A percentile compares a stretch with the other conserved stretches of the same genome.
phyloP scores from a whole-genome alignment of 1,140 invertebrate genomes.

The Drosophila lacteicornis region DNA sequence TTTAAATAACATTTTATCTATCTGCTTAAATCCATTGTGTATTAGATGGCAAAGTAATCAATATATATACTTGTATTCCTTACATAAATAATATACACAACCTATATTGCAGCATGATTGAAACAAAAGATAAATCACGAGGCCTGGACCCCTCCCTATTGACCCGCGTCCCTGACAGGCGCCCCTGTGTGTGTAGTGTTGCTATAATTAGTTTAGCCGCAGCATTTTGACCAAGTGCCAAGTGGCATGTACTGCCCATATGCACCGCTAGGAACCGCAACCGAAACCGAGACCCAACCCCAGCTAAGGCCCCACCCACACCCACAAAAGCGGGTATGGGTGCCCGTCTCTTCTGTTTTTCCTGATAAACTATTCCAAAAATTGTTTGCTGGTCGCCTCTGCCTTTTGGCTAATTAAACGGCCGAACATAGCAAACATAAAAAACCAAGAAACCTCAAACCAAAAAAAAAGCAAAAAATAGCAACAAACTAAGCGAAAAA shows the following conservation, averaged over 20 bases:
- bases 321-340: slow-evolving; percentile 13
- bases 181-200: slow-evolving; percentile 15
- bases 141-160: not conserved
- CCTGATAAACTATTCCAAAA: slow-evolving; percentile 41
- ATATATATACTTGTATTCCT: not conserved
- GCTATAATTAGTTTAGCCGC: slow-evolving; percentile 74
- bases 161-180: not conserved
- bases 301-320: not conserved
- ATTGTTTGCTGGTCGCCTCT: slow-evolving; percentile 65
- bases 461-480: slow-evolving; percentile 18
- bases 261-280: slow-evolving; percentile 24
- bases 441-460: not conserved
- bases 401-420: slow-evolving; percentile 74
- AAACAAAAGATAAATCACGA: not conserved
- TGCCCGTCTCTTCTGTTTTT: slow-evolving; percentile 6
- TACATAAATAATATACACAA: not conserved
- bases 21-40: no score
- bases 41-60: not conserved
- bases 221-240: slow-evolving; percentile 56
- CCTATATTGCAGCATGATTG: not conserved
- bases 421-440: slow-evolving; percentile 33
- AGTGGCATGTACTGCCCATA: slow-evolving; percentile 49
- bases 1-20: no score
- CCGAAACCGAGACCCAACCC: not conserved
- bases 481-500: slow-evolving; percentile 16